Conservation (phyloP, 2,797 vertebrate genomes). For the Nyctalus aviator region DNA sequence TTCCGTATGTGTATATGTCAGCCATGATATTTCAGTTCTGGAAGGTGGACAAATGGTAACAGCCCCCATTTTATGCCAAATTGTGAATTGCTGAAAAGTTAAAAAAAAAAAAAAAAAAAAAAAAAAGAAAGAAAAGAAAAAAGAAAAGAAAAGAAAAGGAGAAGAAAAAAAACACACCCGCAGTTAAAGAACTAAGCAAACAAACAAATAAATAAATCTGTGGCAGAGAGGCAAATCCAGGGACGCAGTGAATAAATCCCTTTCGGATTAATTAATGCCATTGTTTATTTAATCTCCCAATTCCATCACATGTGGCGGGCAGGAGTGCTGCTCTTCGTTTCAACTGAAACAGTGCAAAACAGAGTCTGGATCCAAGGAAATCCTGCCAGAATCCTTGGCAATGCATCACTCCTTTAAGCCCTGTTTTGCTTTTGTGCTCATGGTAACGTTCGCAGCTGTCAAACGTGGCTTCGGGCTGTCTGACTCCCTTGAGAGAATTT, state of each 20-base stretch:
- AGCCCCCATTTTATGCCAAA: not conserved
- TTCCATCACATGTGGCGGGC: conserved; percentile 69
- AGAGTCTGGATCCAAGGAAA: conserved; percentile 81
- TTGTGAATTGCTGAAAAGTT: conserved; percentile 28
- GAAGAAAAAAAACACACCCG: not conserved
- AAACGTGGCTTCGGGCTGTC: conserved; percentile 87
- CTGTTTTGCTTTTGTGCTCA: conserved; percentile 88
- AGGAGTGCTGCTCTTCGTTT: conserved; percentile 76
- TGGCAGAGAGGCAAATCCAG: conserved; percentile 41
- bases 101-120: not conserved
- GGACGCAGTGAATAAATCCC: conserved; percentile 27
- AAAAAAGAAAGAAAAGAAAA: not conserved
- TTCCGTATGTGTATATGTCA: no score
- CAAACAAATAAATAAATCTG: conserved; percentile 65
- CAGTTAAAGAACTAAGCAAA: conserved; percentile 43
- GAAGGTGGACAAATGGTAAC: not conserved
- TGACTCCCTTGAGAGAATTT: conserved; percentile 90
- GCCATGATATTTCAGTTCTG: no score
- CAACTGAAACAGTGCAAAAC: conserved; percentile 78
- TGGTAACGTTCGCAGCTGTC: conserved; percentile 89
- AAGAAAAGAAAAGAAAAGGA: no score
- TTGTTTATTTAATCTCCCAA: conserved; percentile 84
- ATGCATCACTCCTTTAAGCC: conserved; percentile 76
- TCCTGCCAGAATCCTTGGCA: conserved; percentile 83
- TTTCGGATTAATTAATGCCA: conserved; percentile 80